Evolutionary conservation across 2,888 invertebrate species (phyloP).

Genomic region (Erannis defoliaria): DNA sequence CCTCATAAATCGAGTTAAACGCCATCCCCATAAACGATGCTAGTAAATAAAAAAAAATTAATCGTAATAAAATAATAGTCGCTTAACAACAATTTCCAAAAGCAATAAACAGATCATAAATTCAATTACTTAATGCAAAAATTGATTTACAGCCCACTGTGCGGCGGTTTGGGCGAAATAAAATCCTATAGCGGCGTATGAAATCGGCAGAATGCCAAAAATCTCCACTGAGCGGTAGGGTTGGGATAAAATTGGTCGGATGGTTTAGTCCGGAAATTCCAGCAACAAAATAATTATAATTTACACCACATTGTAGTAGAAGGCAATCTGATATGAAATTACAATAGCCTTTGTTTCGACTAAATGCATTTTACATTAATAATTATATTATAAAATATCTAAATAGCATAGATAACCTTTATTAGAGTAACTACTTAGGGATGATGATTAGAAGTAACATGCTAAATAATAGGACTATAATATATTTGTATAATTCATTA

Average conservation of each 20-base stretch:
- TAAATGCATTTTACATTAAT: too few relatives aligned
- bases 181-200: conserved; percentile 66
- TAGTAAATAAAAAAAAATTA: conserved; percentile 43
- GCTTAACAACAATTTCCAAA: conserved; percentile 77
- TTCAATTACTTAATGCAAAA: conserved; percentile 84
- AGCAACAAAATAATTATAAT: background rate
- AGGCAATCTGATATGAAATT: too few relatives aligned
- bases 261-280: background rate
- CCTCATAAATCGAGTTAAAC: conserved; percentile 11
- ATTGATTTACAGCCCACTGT: conserved; percentile 72
- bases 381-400: too few relatives aligned
- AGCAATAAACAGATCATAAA: conserved; percentile 82
- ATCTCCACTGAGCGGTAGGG: conserved; percentile 61
- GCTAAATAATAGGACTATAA: too few relatives aligned
- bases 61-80: conserved; percentile 66
- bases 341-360: too few relatives aligned
- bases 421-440: too few relatives aligned
- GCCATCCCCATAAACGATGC: conserved; percentile 21
- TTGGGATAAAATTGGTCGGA: conserved; percentile 15
- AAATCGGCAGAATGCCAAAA: conserved; percentile 77
- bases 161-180: conserved; percentile 69
- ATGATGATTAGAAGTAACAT: too few relatives aligned
- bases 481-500: too few relatives aligned
- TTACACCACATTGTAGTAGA: background rate
- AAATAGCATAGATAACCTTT: too few relatives aligned